Conservation (phyloP, 2,888 invertebrate species). For the Nomada lathburiana region DNA sequence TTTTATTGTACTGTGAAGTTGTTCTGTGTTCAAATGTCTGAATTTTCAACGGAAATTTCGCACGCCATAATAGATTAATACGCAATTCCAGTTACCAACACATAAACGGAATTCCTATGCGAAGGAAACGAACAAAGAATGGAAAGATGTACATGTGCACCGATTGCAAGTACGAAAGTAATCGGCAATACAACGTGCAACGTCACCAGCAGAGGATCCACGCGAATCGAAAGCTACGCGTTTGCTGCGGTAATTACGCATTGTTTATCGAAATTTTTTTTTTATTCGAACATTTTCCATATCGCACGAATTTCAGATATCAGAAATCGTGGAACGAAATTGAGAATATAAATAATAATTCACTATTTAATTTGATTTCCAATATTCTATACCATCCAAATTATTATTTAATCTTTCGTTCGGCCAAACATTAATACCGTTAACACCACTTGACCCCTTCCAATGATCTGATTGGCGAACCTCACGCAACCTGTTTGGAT, state of each 20-base stretch:
- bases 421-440: too few relatives aligned
- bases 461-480: too few relatives aligned
- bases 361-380: too few relatives aligned
- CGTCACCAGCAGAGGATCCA: constrained; percentile 76
- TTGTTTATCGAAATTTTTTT: background rate
- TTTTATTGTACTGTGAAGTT: background rate
- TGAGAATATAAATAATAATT: too few relatives aligned
- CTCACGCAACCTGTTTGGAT: background rate
- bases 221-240: background rate
- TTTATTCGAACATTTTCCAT: too few relatives aligned
- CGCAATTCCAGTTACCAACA: constrained; percentile 17
- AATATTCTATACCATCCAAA: too few relatives aligned
- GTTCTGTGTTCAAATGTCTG: background rate
- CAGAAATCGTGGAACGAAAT: too few relatives aligned
- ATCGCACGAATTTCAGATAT: too few relatives aligned
- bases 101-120: background rate
- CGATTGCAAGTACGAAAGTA: constrained; percentile 68
- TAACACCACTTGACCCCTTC: too few relatives aligned
- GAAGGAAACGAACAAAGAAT: background rate
- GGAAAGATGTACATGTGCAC: constrained; percentile 56
- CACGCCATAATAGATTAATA: background rate
- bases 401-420: too few relatives aligned
- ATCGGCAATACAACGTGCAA: constrained; percentile 68
- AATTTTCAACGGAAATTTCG: background rate
- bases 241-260: constrained; percentile 72